Evolutionary conservation across 2,888 invertebrate genomes (phyloP).

Genomic region (Cryptus armator): DNA sequence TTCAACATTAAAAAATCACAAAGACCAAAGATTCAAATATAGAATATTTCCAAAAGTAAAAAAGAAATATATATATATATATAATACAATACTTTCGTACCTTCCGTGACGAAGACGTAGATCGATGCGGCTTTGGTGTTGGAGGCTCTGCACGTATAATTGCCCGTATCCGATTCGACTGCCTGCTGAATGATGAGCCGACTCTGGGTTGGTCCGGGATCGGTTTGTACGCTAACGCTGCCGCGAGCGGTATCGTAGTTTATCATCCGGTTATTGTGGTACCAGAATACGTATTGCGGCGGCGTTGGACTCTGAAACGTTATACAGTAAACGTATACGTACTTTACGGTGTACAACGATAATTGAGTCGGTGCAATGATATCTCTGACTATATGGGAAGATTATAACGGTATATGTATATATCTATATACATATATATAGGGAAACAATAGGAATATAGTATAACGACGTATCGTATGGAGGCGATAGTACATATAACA

Average conservation of each 20-base stretch:
- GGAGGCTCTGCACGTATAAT: slow-evolving; percentile 96
- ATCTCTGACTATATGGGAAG: slow-evolving; percentile 22
- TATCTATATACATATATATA: no score
- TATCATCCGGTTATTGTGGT: slow-evolving; percentile 97
- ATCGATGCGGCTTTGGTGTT: slow-evolving; percentile 96
- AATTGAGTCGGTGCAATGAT: slow-evolving; percentile 59
- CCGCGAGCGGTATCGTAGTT: slow-evolving; percentile 95
- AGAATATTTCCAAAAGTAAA: neutral
- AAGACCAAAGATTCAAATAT: neutral
- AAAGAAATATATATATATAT: neutral
- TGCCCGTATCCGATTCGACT: slow-evolving; percentile 94
- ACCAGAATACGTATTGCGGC: slow-evolving; percentile 98
- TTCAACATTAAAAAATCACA: no score
- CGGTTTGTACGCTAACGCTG: slow-evolving; percentile 93
- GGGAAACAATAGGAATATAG: slow-evolving; percentile 20
- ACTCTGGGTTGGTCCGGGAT: slow-evolving; percentile 94
- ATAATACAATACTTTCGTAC: slow-evolving; percentile 85
- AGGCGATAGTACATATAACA: slow-evolving; percentile 47
- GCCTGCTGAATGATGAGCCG: slow-evolving; percentile 94
- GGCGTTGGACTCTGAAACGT: slow-evolving; percentile 94
- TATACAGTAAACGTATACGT: slow-evolving; percentile 14
- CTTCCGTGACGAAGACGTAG: slow-evolving; percentile 96
- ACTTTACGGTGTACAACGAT: slow-evolving; percentile 43
- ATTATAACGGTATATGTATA: neutral
- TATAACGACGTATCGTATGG: slow-evolving; percentile 14